Conservation (phyloP, 2,113 vertebrate species). For the Zonotrichia leucophrys region DNA sequence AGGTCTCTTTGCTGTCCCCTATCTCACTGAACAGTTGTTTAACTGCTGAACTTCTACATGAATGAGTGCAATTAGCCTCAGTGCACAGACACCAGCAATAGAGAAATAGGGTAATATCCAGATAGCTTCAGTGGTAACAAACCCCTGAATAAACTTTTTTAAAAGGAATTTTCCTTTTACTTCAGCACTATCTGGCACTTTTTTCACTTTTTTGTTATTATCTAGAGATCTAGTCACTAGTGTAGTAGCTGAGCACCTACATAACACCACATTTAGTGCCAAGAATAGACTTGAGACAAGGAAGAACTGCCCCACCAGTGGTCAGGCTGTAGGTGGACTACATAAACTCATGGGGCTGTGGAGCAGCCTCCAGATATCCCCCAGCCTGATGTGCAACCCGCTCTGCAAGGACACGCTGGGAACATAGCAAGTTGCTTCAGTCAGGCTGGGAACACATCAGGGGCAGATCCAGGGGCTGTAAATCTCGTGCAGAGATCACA, state of each 20-base stretch:
- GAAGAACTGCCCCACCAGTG: background rate
- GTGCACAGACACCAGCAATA: background rate
- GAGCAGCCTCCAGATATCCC: background rate
- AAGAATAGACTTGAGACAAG: background rate
- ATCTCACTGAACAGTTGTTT: background rate
- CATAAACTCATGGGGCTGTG: background rate
- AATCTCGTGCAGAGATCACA: conserved; percentile 18
- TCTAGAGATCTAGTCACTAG: background rate
- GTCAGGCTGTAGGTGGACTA: background rate
- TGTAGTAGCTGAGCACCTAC: background rate
- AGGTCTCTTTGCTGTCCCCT: background rate
- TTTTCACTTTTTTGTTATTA: background rate
- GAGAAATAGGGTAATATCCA: background rate
- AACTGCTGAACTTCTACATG: background rate
- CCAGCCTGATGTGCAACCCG: background rate
- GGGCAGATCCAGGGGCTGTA: background rate
- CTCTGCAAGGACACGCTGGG: background rate
- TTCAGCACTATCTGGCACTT: background rate
- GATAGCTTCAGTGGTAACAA: background rate
- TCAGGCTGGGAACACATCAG: conserved; percentile 5
- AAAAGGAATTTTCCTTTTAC: background rate
- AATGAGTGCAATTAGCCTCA: background rate
- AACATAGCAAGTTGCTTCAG: background rate
- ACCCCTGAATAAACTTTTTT: background rate
- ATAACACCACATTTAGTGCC: background rate